These are phyloP conservation scores for Aquatica leii DNA, from an alignment of 2,888 invertebrate genomes.

Conservation along the genomic window DNA sequence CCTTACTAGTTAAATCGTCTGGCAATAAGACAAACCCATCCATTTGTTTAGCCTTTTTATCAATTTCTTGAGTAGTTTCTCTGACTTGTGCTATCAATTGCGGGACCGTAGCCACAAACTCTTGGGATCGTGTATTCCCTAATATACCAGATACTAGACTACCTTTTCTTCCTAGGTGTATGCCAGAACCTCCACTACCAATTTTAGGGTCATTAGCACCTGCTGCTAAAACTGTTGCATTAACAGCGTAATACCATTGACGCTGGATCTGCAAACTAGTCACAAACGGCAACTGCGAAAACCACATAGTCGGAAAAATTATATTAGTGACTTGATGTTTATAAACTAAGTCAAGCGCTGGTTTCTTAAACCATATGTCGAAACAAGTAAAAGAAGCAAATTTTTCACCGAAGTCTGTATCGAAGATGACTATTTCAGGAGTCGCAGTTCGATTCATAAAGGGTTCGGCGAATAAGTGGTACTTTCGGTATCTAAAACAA, in stretches of 20 bases:
- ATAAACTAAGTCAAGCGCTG: conserved; percentile 65
- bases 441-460: conserved; percentile 59
- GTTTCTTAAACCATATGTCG: conserved; percentile 79
- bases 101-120: too few relatives aligned
- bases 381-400: conserved; percentile 87
- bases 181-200: conserved; percentile 77
- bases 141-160: not conserved
- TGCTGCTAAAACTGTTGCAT: conserved; percentile 75
- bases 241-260: conserved; percentile 72
- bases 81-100: too few relatives aligned
- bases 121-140: conserved; percentile 37
- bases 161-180: conserved; percentile 51
- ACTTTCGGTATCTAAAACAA: conserved; percentile 56
- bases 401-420: conserved; percentile 79
- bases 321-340: conserved; percentile 64
- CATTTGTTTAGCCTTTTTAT: not conserved
- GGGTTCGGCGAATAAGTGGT: conserved; percentile 53
- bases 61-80: too few relatives aligned
- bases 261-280: conserved; percentile 73
- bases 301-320: conserved; percentile 80
- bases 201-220: conserved; percentile 70
- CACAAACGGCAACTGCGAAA: conserved; percentile 77
- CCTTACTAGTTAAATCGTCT: conserved; percentile 4
- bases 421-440: conserved; percentile 69
- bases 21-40: not conserved